These are phyloP conservation scores for Pectinophora gossypiella DNA, from an alignment of 1,140 invertebrate genomes.

Conservation along the genomic window DNA sequence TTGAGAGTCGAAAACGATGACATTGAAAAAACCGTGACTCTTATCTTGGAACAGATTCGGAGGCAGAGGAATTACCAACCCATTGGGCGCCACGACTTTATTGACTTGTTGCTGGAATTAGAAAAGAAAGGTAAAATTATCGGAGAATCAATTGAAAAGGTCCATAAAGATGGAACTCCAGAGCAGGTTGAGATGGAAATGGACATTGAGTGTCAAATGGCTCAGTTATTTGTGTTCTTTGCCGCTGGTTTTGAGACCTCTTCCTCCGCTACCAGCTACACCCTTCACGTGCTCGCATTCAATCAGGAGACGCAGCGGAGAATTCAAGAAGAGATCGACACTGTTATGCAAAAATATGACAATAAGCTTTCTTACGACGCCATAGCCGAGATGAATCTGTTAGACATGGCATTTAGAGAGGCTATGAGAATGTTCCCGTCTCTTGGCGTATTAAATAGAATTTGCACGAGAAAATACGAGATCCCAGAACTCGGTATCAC, in stretches of 20 bases:
- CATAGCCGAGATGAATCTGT: slow-evolving; percentile 76
- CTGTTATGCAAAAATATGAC: slow-evolving; percentile 60
- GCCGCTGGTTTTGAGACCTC: slow-evolving; percentile 74
- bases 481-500: slow-evolving; percentile 53
- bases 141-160: slow-evolving; percentile 52
- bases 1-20: slow-evolving; percentile 19
- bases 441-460: slow-evolving; percentile 44
- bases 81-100: slow-evolving; percentile 71
- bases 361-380: slow-evolving; percentile 76
- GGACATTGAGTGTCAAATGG: slow-evolving; percentile 45
- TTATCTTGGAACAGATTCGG: slow-evolving; percentile 42
- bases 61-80: slow-evolving; percentile 53
- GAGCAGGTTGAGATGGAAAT: slow-evolving; percentile 29
- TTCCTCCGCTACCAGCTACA: slow-evolving; percentile 60
- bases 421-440: slow-evolving; percentile 66
- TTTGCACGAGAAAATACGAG: slow-evolving; percentile 50
- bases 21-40: slow-evolving; percentile 42
- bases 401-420: slow-evolving; percentile 45
- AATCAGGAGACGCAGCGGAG: slow-evolving; percentile 69
- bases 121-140: slow-evolving; percentile 38
- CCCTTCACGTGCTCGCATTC: slow-evolving; percentile 66
- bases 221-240: slow-evolving; percentile 75
- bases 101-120: slow-evolving; percentile 74
- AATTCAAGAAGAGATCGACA: slow-evolving; percentile 65
- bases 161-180: slow-evolving; percentile 28